Evolutionary conservation across 37 sponge, comb jelly and placozoan genomes (phyloP).

Genomic region (Mnemiopsis leidyi): DNA sequence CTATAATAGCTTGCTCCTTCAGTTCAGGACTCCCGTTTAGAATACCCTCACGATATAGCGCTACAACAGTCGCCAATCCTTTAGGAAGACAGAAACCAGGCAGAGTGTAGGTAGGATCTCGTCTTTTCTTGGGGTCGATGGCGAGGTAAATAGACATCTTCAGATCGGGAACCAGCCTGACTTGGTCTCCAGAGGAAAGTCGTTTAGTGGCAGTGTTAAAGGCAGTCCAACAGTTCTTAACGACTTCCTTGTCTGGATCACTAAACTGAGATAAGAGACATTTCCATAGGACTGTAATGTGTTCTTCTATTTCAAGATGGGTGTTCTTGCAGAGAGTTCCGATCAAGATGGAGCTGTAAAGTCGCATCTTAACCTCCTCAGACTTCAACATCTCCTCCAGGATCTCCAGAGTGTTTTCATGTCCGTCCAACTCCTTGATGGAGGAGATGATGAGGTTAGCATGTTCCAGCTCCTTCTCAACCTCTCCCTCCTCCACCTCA

Average conservation of each 20-base stretch:
- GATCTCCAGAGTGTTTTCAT: slow-evolving; percentile 38
- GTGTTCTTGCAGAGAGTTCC: neutral
- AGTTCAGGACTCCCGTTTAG: slow-evolving; percentile 85
- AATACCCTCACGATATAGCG: slow-evolving; percentile 84
- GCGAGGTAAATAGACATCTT: slow-evolving; percentile 14
- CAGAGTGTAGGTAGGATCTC: slow-evolving; percentile 60
- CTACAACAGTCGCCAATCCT: slow-evolving; percentile 81
- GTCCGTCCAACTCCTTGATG: slow-evolving; percentile 62
- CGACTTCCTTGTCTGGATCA: slow-evolving; percentile 74
- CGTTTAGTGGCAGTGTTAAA: slow-evolving; percentile 82
- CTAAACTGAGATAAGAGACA: slow-evolving; percentile 51
- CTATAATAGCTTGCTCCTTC: slow-evolving; percentile 88
- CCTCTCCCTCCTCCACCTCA: neutral
- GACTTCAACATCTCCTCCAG: neutral
- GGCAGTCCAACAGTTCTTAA: slow-evolving; percentile 80
- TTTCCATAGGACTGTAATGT: slow-evolving; percentile 28
- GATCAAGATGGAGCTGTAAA: neutral
- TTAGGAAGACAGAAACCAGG: slow-evolving; percentile 64
- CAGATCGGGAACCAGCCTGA: slow-evolving; percentile 43
- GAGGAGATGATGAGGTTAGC: slow-evolving; percentile 71
- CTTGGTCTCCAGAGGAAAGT: slow-evolving; percentile 73
- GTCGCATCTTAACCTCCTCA: slow-evolving; percentile 37
- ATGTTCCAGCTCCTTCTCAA: slow-evolving; percentile 60
- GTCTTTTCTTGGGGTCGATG: slow-evolving; percentile 16
- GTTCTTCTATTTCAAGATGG: slow-evolving; percentile 45